A percentile compares a stretch with the other conserved stretches of the same genome.
Conservation (phyloP, 2,113 vertebrate genomes). For the Rallus limicola region DNA sequence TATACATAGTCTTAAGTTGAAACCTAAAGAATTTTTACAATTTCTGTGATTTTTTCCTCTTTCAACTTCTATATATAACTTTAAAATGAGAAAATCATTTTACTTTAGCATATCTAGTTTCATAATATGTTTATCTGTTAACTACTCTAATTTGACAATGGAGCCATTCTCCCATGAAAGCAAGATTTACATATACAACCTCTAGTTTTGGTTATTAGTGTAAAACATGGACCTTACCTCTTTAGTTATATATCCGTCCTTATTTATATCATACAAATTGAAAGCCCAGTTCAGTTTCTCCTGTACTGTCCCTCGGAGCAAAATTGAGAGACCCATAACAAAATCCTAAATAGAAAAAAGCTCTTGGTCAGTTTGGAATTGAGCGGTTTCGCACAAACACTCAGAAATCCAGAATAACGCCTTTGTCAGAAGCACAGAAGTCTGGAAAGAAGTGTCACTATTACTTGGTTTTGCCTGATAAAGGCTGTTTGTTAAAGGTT, state of each 20-base stretch:
- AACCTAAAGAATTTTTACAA: not conserved
- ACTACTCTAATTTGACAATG: not conserved
- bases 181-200: not conserved
- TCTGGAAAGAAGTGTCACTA: not conserved
- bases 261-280: conserved; percentile 99
- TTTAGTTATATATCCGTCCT: conserved; percentile 98
- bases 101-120: not conserved
- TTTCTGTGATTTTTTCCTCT: not conserved
- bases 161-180: not conserved
- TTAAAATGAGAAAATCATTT: not conserved
- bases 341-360: conserved; percentile 85
- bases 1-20: not conserved
- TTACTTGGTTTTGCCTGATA: not conserved
- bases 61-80: not conserved
- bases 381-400: not conserved
- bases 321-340: conserved; percentile 95
- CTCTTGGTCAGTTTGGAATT: not conserved
- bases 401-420: not conserved
- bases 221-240: conserved; percentile 81
- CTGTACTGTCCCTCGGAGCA: conserved; percentile 93
- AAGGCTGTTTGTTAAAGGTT: not conserved
- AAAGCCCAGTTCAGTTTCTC: conserved; percentile 99
- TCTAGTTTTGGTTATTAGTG: not conserved
- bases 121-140: not conserved
- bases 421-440: not conserved